Conservation (phyloP, 2,888 invertebrate species). For the Drosophila recens region DNA sequence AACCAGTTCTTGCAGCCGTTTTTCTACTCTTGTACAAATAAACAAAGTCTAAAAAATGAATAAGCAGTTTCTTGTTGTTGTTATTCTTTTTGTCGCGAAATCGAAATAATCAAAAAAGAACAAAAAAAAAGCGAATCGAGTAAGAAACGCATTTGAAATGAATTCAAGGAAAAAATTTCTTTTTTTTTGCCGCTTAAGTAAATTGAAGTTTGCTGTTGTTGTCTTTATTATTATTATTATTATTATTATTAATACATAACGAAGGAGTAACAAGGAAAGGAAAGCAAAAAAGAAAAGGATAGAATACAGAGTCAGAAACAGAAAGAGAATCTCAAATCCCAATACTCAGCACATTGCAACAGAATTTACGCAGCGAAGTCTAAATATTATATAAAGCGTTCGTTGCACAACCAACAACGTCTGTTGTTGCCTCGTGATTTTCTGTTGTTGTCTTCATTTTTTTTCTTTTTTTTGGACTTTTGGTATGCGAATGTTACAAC, state of each 20-base stretch:
- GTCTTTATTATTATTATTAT: constrained; percentile 11
- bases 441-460: constrained; percentile 34
- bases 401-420: not conserved
- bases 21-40: constrained; percentile 26
- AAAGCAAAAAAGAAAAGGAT: constrained; percentile 7
- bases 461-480: constrained; percentile 48
- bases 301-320: constrained; percentile 3
- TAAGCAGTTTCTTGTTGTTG: constrained; percentile 30
- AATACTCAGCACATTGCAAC: constrained; percentile 26
- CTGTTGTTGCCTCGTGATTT: constrained; percentile 17
- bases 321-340: constrained; percentile 24
- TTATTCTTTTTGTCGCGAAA: constrained; percentile 9
- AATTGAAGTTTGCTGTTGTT: constrained; percentile 42
- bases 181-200: constrained; percentile 36
- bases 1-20: constrained; percentile 12
- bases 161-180: constrained; percentile 54
- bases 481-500: constrained; percentile 49
- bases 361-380: constrained; percentile 19
- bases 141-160: constrained; percentile 56
- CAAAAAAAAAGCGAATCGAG: constrained; percentile 36
- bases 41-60: constrained; percentile 24
- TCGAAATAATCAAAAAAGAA: not conserved
- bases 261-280: constrained; percentile 40
- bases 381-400: not conserved
- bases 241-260: constrained; percentile 37